These are phyloP conservation scores for Lycaon pictus DNA, from an alignment of 2,113 vertebrate species.

Conservation along the genomic window DNA sequence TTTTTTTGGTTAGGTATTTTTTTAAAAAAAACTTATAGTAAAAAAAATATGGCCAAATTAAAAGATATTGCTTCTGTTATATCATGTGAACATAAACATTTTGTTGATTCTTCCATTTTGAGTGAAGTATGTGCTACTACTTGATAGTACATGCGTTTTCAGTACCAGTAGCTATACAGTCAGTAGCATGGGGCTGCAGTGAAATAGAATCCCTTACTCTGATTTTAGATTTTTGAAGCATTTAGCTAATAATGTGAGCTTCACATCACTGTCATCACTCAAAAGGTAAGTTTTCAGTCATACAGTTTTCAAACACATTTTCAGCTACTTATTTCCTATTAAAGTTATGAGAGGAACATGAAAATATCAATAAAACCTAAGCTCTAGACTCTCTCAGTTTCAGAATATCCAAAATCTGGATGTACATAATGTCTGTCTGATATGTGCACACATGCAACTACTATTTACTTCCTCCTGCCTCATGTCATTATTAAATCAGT, in stretches of 20 bases:
- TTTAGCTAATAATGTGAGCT: background rate
- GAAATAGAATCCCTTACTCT: background rate
- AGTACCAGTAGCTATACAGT: background rate
- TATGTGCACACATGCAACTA: background rate
- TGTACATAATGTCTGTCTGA: background rate
- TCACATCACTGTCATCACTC: background rate
- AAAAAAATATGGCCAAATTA: background rate
- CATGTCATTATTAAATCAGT: background rate
- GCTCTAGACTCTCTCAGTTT: background rate
- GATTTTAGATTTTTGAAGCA: conserved; percentile 31
- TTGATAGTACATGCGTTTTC: background rate
- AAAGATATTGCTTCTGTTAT: conserved; percentile 20
- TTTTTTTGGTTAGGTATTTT: background rate
- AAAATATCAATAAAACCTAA: background rate
- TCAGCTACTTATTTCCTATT: background rate
- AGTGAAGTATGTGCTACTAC: background rate
- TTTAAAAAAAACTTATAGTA: background rate
- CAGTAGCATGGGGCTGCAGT: background rate
- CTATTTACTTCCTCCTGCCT: background rate
- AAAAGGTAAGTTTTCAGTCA: background rate
- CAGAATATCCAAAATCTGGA: background rate
- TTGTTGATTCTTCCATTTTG: conserved; percentile 17
- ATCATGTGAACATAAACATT: background rate
- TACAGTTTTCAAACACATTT: background rate
- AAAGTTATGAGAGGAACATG: background rate